Percentiles rank a stretch among this genome's conserved stretches.
phyloP scores from a whole-genome alignment of 2,113 vertebrate species.

The Physeter macrocephalus region DNA sequence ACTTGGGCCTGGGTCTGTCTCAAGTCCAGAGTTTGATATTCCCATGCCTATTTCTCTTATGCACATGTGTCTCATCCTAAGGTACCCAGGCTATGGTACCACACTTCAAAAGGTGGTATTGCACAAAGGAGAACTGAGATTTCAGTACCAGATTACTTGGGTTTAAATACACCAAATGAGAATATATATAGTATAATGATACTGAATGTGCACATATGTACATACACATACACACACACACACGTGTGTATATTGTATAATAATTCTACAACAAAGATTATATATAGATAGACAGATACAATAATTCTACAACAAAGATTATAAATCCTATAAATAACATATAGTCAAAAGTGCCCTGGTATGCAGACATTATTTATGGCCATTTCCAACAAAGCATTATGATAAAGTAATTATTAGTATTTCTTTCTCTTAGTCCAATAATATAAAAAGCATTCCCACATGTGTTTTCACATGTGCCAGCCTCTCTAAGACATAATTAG shows the following conservation, averaged over 20 bases:
- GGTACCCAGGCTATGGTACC: neutral
- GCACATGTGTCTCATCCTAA: neutral
- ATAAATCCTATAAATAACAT: neutral
- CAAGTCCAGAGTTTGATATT: neutral
- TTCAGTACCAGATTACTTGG: neutral
- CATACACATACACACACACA: neutral
- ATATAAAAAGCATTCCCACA: neutral
- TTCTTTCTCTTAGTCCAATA: neutral
- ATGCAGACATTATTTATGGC: neutral
- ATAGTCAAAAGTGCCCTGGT: neutral
- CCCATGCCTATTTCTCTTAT: neutral
- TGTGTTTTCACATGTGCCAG: neutral
- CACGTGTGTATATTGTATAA: neutral
- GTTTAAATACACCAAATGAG: neutral
- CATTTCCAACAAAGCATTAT: neutral
- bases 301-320: neutral
- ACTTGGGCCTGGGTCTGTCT: neutral
- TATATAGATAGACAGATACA: neutral
- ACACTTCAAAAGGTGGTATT: neutral
- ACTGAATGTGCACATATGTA: neutral
- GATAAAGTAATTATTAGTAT: neutral
- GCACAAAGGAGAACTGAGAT: neutral
- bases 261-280: neutral
- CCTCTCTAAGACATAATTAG: neutral
- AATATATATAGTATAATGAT: neutral